Conservation (phyloP, 2,888 invertebrate species). For the Agrenia bidenticulata region DNA sequence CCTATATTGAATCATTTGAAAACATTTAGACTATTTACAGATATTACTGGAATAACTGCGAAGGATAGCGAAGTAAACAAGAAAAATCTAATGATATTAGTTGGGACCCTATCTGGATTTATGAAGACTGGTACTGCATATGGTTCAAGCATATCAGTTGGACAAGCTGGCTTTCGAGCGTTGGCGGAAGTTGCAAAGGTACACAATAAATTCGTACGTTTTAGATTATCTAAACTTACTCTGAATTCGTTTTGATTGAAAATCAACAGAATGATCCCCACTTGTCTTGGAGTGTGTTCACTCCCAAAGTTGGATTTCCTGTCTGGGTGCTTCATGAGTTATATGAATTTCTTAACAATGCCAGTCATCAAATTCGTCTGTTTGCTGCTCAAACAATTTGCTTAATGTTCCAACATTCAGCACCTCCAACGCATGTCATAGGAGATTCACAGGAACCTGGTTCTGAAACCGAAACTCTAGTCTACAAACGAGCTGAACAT, state of each 20-base stretch:
- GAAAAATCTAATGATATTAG: conserved; percentile 41
- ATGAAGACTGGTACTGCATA: conserved; percentile 13
- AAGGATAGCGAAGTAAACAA: conserved; percentile 20
- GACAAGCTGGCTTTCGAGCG: conserved; percentile 25
- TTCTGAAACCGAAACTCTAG: neutral
- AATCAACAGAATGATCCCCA: conserved; percentile 26
- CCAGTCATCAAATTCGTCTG: conserved; percentile 34
- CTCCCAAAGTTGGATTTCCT: conserved; percentile 9
- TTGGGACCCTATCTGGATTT: conserved; percentile 31
- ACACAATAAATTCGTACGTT: conserved; percentile 3
- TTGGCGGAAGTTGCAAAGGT: conserved; percentile 37
- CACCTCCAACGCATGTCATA: conserved; percentile 8
- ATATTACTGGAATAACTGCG: conserved; percentile 22
- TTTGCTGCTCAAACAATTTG: conserved; percentile 35
- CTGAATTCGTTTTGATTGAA: neutral
- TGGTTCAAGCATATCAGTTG: conserved; percentile 23
- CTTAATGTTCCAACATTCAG: conserved; percentile 21
- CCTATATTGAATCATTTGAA: neutral
- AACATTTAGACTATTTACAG: conserved; percentile 4
- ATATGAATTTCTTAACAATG: conserved; percentile 21
- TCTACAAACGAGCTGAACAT: neutral
- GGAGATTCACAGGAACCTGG: conserved; percentile 1
- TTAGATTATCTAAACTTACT: neutral
- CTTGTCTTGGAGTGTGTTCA: conserved; percentile 28
- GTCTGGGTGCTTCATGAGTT: conserved; percentile 36